A percentile compares a stretch with the other conserved stretches of the same genome.
phyloP scores from a whole-genome alignment of 2,888 invertebrate genomes.

The Adelognathus sp. region DNA sequence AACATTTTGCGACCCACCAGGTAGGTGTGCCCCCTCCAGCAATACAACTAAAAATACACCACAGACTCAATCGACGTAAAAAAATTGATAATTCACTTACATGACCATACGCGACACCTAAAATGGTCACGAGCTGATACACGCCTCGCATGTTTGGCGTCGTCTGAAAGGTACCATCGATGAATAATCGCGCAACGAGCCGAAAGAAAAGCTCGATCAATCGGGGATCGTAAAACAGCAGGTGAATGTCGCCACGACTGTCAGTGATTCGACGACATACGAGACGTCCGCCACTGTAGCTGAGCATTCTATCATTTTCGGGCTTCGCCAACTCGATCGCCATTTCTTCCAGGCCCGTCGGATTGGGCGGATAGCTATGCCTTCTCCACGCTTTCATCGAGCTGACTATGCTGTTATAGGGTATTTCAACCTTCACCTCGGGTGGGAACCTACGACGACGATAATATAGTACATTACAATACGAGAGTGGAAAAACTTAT shows the following conservation, averaged over 20 bases:
- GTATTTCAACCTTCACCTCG: not conserved
- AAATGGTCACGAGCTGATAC: constrained; percentile 11
- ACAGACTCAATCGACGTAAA: not conserved
- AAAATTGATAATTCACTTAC: not conserved
- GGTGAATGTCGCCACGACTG: not conserved
- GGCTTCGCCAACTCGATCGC: constrained; percentile 1
- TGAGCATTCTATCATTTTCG: constrained; percentile 4
- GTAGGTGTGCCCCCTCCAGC: too few species aligned
- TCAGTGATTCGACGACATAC: not conserved
- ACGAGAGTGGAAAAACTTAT: not conserved
- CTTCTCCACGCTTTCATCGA: constrained; percentile 31
- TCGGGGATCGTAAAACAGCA: constrained; percentile 27
- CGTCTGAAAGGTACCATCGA: constrained; percentile 37
- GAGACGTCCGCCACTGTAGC: constrained; percentile 1
- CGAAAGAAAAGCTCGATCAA: not conserved
- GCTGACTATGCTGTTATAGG: not conserved
- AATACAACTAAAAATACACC: not conserved
- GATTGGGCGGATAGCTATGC: not conserved
- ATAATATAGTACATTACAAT: not conserved
- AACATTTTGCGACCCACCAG: too few species aligned
- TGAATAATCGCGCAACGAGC: constrained; percentile 23
- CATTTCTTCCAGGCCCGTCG: constrained; percentile 8
- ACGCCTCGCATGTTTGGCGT: constrained; percentile 14
- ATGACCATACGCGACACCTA: constrained; percentile 32
- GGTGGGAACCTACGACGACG: constrained; percentile 6